Evolutionary conservation across 1,140 invertebrate genomes (phyloP).

Genomic region (Odontomachus brunneus): DNA sequence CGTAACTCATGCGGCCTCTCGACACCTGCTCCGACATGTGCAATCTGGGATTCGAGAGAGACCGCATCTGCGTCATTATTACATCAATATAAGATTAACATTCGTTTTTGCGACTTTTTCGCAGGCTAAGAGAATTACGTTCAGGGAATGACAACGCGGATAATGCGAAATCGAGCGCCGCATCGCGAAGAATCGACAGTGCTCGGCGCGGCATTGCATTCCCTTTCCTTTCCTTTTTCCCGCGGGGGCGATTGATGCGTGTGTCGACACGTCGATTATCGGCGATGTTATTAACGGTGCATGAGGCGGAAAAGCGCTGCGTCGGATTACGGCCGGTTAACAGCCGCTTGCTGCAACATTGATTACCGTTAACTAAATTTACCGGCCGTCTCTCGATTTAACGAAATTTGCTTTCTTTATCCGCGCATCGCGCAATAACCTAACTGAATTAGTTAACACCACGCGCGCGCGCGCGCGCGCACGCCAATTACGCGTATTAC

Average conservation of each 20-base stretch:
- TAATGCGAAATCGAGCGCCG: no score
- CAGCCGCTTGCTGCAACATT: slow-evolving; percentile 10
- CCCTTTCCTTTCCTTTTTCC: not conserved
- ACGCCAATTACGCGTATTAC: not conserved
- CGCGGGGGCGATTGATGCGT: not conserved
- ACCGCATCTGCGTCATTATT: no score
- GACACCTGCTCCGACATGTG: not conserved
- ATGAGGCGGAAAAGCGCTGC: slow-evolving; percentile 25
- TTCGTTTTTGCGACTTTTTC: no score
- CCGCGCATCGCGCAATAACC: not conserved
- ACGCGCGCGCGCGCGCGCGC: no score
- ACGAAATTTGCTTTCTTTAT: slow-evolving; percentile 18
- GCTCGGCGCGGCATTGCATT: no score
- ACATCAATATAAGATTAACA: no score
- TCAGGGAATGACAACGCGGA: no score
- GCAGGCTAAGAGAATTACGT: no score
- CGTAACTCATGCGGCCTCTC: not conserved
- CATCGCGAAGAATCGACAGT: no score
- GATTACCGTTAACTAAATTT: slow-evolving; percentile 33
- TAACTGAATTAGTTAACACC: not conserved
- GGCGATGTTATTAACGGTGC: slow-evolving; percentile 10
- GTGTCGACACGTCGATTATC: not conserved
- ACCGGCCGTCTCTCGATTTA: not conserved
- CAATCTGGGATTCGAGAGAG: no score
- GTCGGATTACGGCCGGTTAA: slow-evolving; percentile 5